A percentile compares a stretch with the other conserved stretches of the same genome.
Evolutionary conservation across 2,797 vertebrate genomes (phyloP).

Genomic region (Sebastes miniatus): DNA sequence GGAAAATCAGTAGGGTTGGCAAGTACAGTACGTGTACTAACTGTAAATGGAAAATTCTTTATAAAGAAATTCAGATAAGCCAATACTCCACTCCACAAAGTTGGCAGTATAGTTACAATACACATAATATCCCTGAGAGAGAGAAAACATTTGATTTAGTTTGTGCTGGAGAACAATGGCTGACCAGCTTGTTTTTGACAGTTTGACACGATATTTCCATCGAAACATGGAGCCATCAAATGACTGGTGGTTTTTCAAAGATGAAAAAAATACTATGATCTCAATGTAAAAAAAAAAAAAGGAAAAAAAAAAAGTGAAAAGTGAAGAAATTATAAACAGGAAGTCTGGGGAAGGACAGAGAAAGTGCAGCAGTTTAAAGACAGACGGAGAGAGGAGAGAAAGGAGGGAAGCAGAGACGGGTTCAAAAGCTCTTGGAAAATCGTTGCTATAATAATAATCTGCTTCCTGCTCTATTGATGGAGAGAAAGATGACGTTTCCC

Average conservation of each 20-base stretch:
- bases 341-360: conserved; percentile 33
- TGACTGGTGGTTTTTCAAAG: conserved; percentile 11
- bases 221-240: conserved; percentile 62
- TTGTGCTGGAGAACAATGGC: conserved; percentile 27
- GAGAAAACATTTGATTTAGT: conserved; percentile 2
- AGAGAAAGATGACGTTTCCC: conserved; percentile 56
- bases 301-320: background rate
- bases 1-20: no score
- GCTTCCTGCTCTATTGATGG: conserved; percentile 56
- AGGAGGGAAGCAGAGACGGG: conserved; percentile 13
- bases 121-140: background rate
- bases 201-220: conserved; percentile 39
- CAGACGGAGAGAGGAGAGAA: background rate
- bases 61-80: background rate
- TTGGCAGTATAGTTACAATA: background rate
- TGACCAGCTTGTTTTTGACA: conserved; percentile 32
- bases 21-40: background rate
- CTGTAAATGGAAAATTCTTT: background rate
- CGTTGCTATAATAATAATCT: conserved; percentile 61
- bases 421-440: conserved; percentile 63
- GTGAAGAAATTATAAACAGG: conserved; percentile 34
- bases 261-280: conserved; percentile 2
- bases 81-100: background rate
- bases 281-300: background rate
- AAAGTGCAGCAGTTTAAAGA: background rate